phyloP scores from a whole-genome alignment of 2,888 invertebrate species.

The Campoplex nolae region DNA sequence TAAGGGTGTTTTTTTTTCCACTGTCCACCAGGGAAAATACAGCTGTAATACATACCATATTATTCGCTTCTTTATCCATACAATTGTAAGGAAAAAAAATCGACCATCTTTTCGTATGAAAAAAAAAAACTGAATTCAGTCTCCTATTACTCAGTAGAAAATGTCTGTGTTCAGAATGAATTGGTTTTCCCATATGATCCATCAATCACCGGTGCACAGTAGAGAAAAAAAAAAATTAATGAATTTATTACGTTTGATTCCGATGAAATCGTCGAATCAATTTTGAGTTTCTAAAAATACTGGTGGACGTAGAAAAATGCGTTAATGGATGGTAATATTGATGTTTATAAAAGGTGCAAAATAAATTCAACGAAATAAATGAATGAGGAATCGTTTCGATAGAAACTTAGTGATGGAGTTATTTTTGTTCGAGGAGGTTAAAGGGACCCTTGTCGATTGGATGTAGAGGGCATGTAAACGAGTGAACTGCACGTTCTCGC shows the following conservation, averaged over 20 bases:
- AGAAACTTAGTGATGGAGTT: neutral
- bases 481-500: constrained; percentile 75
- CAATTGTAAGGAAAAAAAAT: constrained; percentile 14
- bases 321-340: neutral
- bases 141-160: neutral
- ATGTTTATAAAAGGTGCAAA: neutral
- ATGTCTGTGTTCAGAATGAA: neutral
- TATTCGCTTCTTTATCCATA: constrained; percentile 41
- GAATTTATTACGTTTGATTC: neutral
- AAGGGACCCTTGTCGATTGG: constrained; percentile 68
- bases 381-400: neutral
- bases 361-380: neutral
- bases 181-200: neutral
- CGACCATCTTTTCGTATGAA: neutral
- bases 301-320: no score
- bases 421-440: neutral
- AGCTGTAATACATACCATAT: constrained; percentile 58
- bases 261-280: neutral
- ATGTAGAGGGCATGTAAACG: constrained; percentile 80
- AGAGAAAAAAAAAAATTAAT: neutral
- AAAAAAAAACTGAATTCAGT: neutral
- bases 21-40: constrained; percentile 60
- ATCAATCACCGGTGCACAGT: neutral
- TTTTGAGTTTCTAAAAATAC: no score
- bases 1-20: constrained; percentile 43